Evolutionary conservation across 2,113 vertebrate genomes (phyloP).

Genomic region (Chaenocephalus aceratus): DNA sequence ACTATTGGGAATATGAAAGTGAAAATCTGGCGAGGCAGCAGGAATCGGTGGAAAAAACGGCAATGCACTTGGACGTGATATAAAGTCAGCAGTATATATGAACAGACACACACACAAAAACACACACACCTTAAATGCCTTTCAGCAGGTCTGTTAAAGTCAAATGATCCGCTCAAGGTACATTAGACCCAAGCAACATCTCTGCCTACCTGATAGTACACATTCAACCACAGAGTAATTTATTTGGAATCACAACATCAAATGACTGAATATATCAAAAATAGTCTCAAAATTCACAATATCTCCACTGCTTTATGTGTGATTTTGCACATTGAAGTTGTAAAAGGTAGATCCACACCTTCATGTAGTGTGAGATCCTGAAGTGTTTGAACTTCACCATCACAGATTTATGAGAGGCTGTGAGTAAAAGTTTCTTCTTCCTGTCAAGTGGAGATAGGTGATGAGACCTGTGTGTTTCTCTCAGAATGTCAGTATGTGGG

Average conservation of each 20-base stretch:
- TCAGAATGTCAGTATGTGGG: neutral
- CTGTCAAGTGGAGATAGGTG: neutral
- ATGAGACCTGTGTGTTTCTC: neutral
- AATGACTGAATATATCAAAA: neutral
- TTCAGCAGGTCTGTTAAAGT: conserved; percentile 55
- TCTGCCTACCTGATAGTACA: neutral
- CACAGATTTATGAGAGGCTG: neutral
- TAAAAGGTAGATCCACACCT: neutral
- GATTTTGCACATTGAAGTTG: conserved; percentile 10
- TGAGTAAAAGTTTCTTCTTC: neutral
- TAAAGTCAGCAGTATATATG: conserved; percentile 65
- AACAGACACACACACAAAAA: neutral
- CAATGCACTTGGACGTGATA: conserved; percentile 47
- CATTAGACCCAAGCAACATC: conserved; percentile 1
- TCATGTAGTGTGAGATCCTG: neutral
- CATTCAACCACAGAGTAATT: conserved; percentile 9
- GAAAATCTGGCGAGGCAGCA: conserved; percentile 71
- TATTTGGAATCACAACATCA: neutral
- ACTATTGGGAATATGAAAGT: conserved; percentile 42
- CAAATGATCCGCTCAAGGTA: conserved; percentile 34
- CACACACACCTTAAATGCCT: conserved; percentile 30
- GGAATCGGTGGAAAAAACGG: conserved; percentile 46
- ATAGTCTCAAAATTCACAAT: neutral
- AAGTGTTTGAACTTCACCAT: neutral
- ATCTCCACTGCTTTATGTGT: neutral